Evolutionary conservation across 2,888 invertebrate genomes (phyloP).

Genomic region (Axea sp.): DNA sequence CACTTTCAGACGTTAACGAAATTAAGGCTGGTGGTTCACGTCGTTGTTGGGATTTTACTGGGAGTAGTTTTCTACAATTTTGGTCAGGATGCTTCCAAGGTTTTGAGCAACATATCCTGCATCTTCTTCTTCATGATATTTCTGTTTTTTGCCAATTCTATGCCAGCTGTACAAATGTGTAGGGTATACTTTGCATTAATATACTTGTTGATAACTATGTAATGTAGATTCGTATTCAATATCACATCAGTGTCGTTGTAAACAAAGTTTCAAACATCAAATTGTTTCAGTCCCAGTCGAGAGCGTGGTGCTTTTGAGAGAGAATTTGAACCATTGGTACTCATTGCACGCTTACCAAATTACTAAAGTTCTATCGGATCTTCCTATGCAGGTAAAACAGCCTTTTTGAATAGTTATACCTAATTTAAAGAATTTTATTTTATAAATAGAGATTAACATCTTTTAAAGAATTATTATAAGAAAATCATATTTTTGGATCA

Average conservation of each 20-base stretch:
- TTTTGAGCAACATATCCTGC: conserved; percentile 82
- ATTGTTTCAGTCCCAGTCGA: conserved; percentile 85
- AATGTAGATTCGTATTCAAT: too few relatives aligned
- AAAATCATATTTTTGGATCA: too few relatives aligned
- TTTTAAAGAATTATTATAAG: too few relatives aligned
- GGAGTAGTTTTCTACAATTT: conserved; percentile 82
- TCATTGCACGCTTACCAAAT: conserved; percentile 85
- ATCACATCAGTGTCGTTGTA: too few relatives aligned
- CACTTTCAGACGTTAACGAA: conserved; percentile 76
- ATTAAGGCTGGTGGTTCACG: conserved; percentile 81
- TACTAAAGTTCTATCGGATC: conserved; percentile 87
- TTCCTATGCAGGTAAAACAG: conserved; percentile 86
- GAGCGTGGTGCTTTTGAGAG: conserved; percentile 85
- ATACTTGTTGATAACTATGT: too few relatives aligned
- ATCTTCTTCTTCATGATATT: conserved; percentile 83
- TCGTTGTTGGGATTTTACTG: conserved; percentile 81
- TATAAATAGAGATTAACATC: too few relatives aligned
- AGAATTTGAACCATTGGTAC: conserved; percentile 90
- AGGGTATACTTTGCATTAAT: conserved; percentile 76
- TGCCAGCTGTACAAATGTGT: conserved; percentile 84
- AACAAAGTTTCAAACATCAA: neutral
- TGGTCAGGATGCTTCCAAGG: conserved; percentile 81
- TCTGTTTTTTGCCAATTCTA: conserved; percentile 83
- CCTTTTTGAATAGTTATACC: too few relatives aligned
- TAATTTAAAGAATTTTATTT: too few relatives aligned